phyloP scores from a whole-genome alignment of 2,888 invertebrate genomes.

The Lysandra bellargus region DNA sequence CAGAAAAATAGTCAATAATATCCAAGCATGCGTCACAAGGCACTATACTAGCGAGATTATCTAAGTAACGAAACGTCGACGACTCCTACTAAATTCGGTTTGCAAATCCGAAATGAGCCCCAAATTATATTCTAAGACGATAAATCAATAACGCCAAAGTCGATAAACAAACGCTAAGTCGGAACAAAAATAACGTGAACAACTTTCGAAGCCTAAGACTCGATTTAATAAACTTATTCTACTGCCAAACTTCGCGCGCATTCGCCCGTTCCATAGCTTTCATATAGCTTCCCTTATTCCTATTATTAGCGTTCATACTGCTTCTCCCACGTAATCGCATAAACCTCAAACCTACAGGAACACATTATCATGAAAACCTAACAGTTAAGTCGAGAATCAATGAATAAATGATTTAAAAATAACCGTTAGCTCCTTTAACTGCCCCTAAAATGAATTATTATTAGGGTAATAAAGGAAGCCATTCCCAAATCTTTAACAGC shows the following conservation, averaged over 20 bases:
- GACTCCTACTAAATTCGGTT: conserved; percentile 76
- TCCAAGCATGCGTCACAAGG: conserved; percentile 78
- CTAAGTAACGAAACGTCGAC: conserved; percentile 58
- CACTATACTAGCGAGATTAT: conserved; percentile 77
- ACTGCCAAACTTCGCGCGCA: conserved; percentile 32
- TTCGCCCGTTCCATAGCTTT: conserved; percentile 48
- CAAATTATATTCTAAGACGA: conserved; percentile 71
- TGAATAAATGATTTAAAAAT: conserved; percentile 13
- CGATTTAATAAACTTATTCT: conserved; percentile 44
- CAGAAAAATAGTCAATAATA: conserved; percentile 69
- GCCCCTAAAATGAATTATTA: conserved; percentile 11
- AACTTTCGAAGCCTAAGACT: conserved; percentile 50
- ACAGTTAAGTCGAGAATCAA: background rate
- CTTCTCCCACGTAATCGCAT: conserved; percentile 49
- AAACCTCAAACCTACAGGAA: conserved; percentile 22
- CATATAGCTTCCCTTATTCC: conserved; percentile 55
- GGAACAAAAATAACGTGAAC: conserved; percentile 48
- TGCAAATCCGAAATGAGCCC: conserved; percentile 69
- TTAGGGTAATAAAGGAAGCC: background rate
- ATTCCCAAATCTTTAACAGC: conserved; percentile 19
- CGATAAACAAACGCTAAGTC: conserved; percentile 52
- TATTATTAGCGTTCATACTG: conserved; percentile 76
- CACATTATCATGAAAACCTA: conserved; percentile 18
- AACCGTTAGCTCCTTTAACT: background rate
- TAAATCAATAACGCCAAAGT: conserved; percentile 60